Base-by-base conservation (phyloP, 2,797 vertebrate genomes). In the Scyliorhinus canicula region DNA sequence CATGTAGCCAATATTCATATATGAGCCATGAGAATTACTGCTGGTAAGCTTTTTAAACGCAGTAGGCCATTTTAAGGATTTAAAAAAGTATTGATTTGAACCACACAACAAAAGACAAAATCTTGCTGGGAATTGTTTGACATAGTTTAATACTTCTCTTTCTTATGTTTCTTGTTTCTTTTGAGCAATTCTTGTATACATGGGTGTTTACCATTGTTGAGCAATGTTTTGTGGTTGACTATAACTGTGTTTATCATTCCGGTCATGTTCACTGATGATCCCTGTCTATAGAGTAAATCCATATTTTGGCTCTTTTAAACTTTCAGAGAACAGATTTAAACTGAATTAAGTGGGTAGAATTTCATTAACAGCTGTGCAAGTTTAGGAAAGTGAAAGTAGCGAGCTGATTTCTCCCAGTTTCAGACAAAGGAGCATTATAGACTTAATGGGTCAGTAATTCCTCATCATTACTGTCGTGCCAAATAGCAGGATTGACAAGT, bases 361-460 rank as follows among this genome's bases (percentile, higher is more conserved):
- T 94, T 94, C 93, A 74, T 26, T 35, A 28, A 91, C 60, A 65
- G 60, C 88, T 65, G 28, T 16, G 14, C 28, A 52, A 31, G 44
- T 2, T n/a, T n/a, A 7, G 84, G 95, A 26, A 9, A 82, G 65
- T 82, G 35, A 50, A 82, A 95, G 0, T 95, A 95, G 95, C 74
- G 96, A 93, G 86, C 95, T 93, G 94, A 74, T 55, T 95, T 95
- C 95, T 35, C 28, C 96, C 94, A 95, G 95, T 86, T 69, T 95
- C 85, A 96, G 95, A n/a, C 93, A 96, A 96, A 96, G 95, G 95
- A 96, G 67, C 9, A 26, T 95, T 95, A 95, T 74, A 40, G 84
- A 95, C 96, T 96, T 97, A 96, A 96, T 95, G 67, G 96, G 95
- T 96, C 96, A 95, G 95, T 96, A 97, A 96, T 96, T 97, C 95